Evolutionary conservation across 1,140 invertebrate species (phyloP), one percentile per base, ranked within the genome.

Genomic region (Caenorhabditis inopinata): DNA sequence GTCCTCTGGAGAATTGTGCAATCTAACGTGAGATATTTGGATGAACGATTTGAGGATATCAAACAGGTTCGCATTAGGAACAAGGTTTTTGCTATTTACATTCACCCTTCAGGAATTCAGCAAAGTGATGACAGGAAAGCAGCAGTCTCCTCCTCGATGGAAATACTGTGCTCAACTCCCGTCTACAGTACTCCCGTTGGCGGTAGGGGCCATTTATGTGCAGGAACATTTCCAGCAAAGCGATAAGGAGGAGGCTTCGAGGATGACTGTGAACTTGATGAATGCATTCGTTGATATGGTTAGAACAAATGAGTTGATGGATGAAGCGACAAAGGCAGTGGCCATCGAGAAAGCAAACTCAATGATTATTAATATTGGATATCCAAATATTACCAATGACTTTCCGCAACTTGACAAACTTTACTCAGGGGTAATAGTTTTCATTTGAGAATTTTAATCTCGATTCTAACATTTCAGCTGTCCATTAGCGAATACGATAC

Each of bases 301-400:
- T 1, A 91, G 92, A 5, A 93, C 95, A 86, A 94, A 94, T 89
- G 91, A 93, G 81, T 95, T 94, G 94, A 95, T 95, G 94, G 94
- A 95, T 85, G 92, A 93, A 74, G 93, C 93, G 86, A 95, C 94
- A 1, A 90, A 93, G 83, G 90, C 91, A 0, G 93, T 95, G 6
- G 93, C 94, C 11, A 93, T 93, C 85, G 92, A 92, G 82, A 90
- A 91, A 80, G 88, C 87, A 12, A 79, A 88, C 58, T 89, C 91
- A 6, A 91, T 91, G 89, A 87, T 88, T 23, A 86, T 88, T 46
- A 90, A 91, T 81, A 89, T 91, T 76, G 90, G 90, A 25, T 91
- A 92, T 86, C 90, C 91, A 11, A 89, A 91, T 38, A 90, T 92
- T 84, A 92, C 93, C 80, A 84, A 90, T 58, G 90, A 92, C 78